These are phyloP conservation scores for Hirudinaria manillensis DNA, from an alignment of 2,888 invertebrate genomes.

Conservation along the genomic window DNA sequence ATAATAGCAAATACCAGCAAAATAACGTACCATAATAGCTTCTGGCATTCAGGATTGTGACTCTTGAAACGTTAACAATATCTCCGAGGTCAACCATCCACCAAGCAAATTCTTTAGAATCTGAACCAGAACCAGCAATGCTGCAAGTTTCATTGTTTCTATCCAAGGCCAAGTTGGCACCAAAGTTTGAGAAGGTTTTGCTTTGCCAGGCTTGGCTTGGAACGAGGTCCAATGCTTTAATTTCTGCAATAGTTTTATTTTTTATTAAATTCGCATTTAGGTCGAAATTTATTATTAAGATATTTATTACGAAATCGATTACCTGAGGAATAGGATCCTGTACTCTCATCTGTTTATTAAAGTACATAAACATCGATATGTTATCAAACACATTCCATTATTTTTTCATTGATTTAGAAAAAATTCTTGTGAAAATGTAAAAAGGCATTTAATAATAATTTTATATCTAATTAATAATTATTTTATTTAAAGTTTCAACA, in stretches of 20 bases:
- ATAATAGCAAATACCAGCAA: too few relatives aligned
- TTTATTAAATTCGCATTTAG: too few relatives aligned
- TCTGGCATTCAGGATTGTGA: neutral
- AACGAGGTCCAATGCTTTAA: neutral
- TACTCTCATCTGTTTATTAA: too few relatives aligned
- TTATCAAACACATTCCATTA: neutral
- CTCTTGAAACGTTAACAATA: neutral
- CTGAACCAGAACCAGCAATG: conserved; percentile 23
- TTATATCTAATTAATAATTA: neutral
- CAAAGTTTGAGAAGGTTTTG: conserved; percentile 13
- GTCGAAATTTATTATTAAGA: too few relatives aligned
- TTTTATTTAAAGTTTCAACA: too few relatives aligned
- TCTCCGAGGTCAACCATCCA: conserved; percentile 21
- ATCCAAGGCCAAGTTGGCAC: conserved; percentile 11
- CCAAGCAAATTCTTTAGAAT: conserved; percentile 17
- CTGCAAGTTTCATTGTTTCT: conserved; percentile 13
- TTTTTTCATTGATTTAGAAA: neutral
- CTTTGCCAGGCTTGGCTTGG: conserved; percentile 11
- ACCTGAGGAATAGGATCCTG: too few relatives aligned
- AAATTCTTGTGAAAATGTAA: neutral
- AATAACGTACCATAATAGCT: conserved; percentile 11
- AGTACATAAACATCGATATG: neutral
- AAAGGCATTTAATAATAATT: neutral
- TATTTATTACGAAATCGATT: too few relatives aligned
- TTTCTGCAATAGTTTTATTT: neutral